Evolutionary conservation across 1,140 invertebrate genomes (phyloP), one percentile per base, ranked within the genome.

Genomic region (Drosophila fuyamai): DNA sequence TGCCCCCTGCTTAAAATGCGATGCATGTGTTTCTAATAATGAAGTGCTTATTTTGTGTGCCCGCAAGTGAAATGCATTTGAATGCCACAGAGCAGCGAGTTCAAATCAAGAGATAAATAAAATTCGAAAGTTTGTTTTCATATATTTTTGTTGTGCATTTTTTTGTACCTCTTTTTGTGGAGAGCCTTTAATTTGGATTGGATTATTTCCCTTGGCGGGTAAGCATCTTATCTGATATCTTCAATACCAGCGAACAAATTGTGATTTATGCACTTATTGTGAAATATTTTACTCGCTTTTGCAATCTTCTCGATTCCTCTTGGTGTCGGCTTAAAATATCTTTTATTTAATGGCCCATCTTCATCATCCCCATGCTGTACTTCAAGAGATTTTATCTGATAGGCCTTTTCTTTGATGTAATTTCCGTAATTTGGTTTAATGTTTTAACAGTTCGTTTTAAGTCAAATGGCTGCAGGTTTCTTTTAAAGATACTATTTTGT

Each of bases 21-120:
- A 38, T 50, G 35, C 83, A 88, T 89, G 84, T 88, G 84, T 89
- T 88, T 88, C 83, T 83, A 88, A 88, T 88, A 88, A 83, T 79
- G 80, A 83, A 88, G 83, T 88, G 84, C 89, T 88, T 89, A 88
- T 89, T 89, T 88, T 88, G 53, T 65, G 77, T 63, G 62, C 46
- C 27, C 73, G 61, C 63, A 57, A 85, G 76, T 88, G 66, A 75
- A 63, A 75, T 46, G 71, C 57, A 75, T 75, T 75, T 75, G 67
- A 58, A 71, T 71, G 65, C 67, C 65, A 48, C 27, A 40, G 38
- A 74, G 58, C 56, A 60, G 43, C 27, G 35, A 29, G 56, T 58
- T 18, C 27, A 67, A 53, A 67, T 51, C 53, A 35, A 76, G 59
- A 65, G 72, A 75, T 54, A 75, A 65, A 72, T 70, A 56, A 50